These are phyloP conservation scores for Onychomys torridus DNA, from an alignment of 2,797 vertebrate genomes.

Conservation along the genomic window DNA sequence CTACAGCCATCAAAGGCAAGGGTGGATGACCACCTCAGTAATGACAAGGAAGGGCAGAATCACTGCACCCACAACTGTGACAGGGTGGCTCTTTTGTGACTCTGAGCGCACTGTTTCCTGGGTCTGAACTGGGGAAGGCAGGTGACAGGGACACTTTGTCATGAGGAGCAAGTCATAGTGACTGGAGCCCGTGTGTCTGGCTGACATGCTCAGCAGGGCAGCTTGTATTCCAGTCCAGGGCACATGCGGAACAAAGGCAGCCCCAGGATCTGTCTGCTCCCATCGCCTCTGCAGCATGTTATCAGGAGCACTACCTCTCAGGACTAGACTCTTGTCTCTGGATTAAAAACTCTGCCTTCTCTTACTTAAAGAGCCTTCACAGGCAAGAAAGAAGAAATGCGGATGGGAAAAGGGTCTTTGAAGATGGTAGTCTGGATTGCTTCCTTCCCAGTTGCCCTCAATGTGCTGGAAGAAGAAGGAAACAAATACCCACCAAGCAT, in stretches of 20 bases:
- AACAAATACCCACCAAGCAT: constrained; percentile 23
- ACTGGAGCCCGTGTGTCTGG: fast-evolving
- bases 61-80: background rate
- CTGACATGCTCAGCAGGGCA: background rate
- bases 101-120: background rate
- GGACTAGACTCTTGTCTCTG: background rate
- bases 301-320: background rate
- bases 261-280: fast-evolving
- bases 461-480: constrained; percentile 30
- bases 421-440: background rate
- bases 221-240: fast-evolving
- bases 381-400: background rate
- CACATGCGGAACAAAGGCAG: background rate
- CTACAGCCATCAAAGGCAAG: background rate
- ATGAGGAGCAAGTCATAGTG: background rate
- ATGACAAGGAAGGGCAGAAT: background rate
- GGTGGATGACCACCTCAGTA: fast-evolving
- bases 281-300: fast-evolving
- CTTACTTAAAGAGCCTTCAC: background rate
- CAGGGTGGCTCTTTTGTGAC: background rate
- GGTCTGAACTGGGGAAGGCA: background rate
- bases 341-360: background rate
- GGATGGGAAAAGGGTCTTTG: background rate
- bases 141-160: background rate
- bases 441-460: background rate